phyloP scores from a whole-genome alignment of 2,113 vertebrate genomes.

The Zapornia atra region DNA sequence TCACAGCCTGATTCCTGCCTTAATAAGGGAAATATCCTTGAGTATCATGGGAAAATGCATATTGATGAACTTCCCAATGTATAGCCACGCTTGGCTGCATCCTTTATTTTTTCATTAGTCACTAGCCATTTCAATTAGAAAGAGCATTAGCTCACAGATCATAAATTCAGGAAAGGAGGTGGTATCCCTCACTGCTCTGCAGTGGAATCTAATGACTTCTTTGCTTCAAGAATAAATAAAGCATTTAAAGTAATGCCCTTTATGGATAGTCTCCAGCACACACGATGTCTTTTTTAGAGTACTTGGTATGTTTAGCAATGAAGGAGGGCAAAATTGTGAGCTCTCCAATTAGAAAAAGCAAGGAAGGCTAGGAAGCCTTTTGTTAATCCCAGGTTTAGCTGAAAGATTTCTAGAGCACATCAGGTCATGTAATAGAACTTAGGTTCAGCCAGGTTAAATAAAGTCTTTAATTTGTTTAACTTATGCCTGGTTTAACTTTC shows the following conservation, averaged over 20 bases:
- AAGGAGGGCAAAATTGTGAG: neutral
- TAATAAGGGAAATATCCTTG: neutral
- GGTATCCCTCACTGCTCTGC: neutral
- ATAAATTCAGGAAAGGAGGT: conserved; percentile 27
- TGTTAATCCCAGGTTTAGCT: neutral
- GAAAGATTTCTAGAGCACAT: neutral
- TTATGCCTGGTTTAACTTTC: neutral
- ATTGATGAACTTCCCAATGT: neutral
- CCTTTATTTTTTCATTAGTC: conserved; percentile 32
- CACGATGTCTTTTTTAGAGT: neutral
- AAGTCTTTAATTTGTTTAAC: neutral
- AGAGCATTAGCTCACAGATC: conserved; percentile 33
- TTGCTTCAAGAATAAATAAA: conserved; percentile 10
- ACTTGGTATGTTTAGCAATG: neutral
- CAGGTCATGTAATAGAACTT: neutral
- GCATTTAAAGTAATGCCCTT: conserved; percentile 17
- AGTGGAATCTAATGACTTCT: neutral
- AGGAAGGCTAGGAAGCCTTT: neutral
- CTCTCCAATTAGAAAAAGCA: neutral
- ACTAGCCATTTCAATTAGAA: conserved; percentile 18
- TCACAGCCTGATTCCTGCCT: neutral
- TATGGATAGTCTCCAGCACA: neutral
- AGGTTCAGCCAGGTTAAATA: neutral
- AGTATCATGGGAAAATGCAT: neutral
- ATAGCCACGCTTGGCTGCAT: neutral